A percentile compares a stretch with the other conserved stretches of the same genome.
These are phyloP conservation scores for Rafetus swinhoei DNA, from an alignment of 2,113 vertebrate species.

Conservation along the genomic window DNA sequence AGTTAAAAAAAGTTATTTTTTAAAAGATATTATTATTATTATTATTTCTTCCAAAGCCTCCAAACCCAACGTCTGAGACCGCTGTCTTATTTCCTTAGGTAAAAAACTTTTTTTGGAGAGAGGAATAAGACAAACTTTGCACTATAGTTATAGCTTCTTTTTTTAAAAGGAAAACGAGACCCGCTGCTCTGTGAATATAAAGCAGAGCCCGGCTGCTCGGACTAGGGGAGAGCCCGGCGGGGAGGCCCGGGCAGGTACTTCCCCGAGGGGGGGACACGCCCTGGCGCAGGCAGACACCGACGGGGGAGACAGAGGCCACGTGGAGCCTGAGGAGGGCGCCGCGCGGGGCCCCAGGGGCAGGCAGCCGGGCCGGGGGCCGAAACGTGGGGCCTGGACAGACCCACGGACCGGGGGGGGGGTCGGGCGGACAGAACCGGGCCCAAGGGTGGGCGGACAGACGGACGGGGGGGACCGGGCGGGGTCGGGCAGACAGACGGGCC, in stretches of 20 bases:
- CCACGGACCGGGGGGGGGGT: conserved; percentile 5
- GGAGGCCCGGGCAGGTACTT: neutral
- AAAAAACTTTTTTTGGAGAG: neutral
- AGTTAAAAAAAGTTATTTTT: neutral
- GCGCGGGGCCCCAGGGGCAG: neutral
- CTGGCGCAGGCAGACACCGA: neutral
- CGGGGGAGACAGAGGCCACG: neutral
- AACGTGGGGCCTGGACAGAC: neutral
- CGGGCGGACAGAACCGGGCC: too few species aligned
- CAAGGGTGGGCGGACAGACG: neutral
- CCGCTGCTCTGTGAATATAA: fast-evolving
- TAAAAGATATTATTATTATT: too few species aligned
- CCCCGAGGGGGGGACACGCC: neutral
- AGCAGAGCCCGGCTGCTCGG: fast-evolving
- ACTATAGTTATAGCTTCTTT: neutral
- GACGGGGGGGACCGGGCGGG: neutral
- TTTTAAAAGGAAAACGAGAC: neutral
- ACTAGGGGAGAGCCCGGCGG: neutral
- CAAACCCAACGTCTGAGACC: neutral
- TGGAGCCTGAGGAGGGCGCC: neutral
- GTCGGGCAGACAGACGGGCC: too few species aligned
- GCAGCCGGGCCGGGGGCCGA: neutral
- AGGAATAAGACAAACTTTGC: neutral
- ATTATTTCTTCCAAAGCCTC: neutral
- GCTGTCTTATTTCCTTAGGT: neutral